Evolutionary conservation across 2,888 invertebrate genomes (phyloP), one percentile per base, ranked within the genome.

Genomic region (Drosophila infuscata): DNA sequence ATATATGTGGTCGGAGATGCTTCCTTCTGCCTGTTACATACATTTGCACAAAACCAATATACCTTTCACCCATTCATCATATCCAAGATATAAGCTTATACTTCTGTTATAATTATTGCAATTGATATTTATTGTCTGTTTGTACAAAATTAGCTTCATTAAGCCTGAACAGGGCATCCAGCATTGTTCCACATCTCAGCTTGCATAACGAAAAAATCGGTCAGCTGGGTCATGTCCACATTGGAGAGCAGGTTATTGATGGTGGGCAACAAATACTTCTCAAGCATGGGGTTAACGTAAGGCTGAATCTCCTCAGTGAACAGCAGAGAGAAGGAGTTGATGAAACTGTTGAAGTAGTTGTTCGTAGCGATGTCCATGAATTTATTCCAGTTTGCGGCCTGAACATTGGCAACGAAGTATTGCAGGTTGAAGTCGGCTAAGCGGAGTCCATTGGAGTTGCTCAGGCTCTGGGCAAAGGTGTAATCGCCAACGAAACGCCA

Each of bases 311-410:
- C 73, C 60, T 88, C 60, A 4, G 70, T 49, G 41, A 70, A 66
- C 25, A 90, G 67, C 46, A 81, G 20, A 3, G 70, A 20, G 15
- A 72, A 53, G 0, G 83, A 79, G n/a, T 58, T 64, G 20, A 68
- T 46, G 29, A 75, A 78, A 6, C 70, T 56, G 38, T 92, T 91
- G 20, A 70, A 33, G 49, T 82, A 88, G 53, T 88, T 88, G 53
- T 91, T 92, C 7, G 72, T 38, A 0, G 89, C 77, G 17, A 84
- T 77, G 54, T 88, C 81, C 88, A 82, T 84, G n/a, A 79, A 38
- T 6, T 70, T 53, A 41, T 92, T 82, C 79, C 90, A 82, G 63
- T 80, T 82, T 29, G 76, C 66, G 7, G 64, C 57, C n/a, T 72
- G 29, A 2, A 86, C 64, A 57, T 81, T 80, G 5, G 74, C 88